Evolutionary conservation across 2,888 invertebrate species (phyloP).

Genomic region (Plebejus anna): DNA sequence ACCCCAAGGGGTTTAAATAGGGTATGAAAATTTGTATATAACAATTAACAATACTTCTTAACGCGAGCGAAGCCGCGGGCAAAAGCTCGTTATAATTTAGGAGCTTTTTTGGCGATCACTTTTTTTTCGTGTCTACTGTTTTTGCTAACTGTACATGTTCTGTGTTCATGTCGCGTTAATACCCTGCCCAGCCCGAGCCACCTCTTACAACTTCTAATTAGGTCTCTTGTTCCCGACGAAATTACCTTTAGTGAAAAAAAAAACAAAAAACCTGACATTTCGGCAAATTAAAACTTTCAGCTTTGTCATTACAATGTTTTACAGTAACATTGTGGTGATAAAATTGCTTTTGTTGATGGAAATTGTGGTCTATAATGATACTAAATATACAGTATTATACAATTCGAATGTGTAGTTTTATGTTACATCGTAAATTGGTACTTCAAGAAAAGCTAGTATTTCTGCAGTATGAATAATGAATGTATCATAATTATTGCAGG

Average conservation of each 20-base stretch:
- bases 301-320: slow-evolving; percentile 14
- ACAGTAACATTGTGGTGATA: not conserved
- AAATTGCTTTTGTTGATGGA: not conserved
- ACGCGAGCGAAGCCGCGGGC: too few species aligned
- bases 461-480: too few species aligned
- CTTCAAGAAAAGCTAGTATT: too few species aligned
- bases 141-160: slow-evolving; percentile 32
- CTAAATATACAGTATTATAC: too few species aligned
- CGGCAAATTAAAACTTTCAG: slow-evolving; percentile 19
- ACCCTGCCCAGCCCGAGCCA: slow-evolving; percentile 42
- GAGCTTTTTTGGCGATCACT: not conserved
- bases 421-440: too few species aligned
- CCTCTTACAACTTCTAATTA: slow-evolving; percentile 51
- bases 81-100: too few species aligned
- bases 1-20: too few species aligned
- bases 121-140: not conserved
- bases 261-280: slow-evolving; percentile 10
- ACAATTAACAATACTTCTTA: too few species aligned
- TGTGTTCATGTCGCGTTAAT: slow-evolving; percentile 42
- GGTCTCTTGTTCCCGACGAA: slow-evolving; percentile 45
- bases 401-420: too few species aligned
- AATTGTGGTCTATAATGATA: too few species aligned
- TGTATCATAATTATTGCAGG: too few species aligned
- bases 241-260: slow-evolving; percentile 30
- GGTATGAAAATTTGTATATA: too few species aligned